Conservation (phyloP, 1,140 invertebrate genomes). For the Drosophila tsacasi region DNA sequence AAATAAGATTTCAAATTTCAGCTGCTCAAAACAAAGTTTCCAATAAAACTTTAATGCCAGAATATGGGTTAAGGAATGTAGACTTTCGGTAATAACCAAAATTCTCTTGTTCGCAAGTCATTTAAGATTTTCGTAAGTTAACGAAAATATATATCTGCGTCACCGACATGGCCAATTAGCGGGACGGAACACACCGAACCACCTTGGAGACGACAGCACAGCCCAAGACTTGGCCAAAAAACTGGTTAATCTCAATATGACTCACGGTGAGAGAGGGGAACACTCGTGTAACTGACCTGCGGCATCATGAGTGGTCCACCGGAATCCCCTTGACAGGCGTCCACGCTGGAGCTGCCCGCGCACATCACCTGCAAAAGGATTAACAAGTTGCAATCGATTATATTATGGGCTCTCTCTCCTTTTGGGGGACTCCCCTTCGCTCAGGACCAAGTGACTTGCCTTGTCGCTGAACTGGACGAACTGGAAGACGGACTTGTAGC, state of each 20-base stretch:
- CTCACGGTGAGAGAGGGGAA: conserved; percentile 16
- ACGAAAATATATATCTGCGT: conserved; percentile 31
- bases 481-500: conserved; percentile 87
- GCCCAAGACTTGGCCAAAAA: conserved; percentile 43
- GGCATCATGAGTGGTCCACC: conserved; percentile 91
- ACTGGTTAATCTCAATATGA: conserved; percentile 53
- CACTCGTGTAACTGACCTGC: conserved; percentile 65
- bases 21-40: background rate
- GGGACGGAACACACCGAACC: conserved; percentile 28
- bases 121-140: conserved; percentile 21
- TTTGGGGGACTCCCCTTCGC: conserved; percentile 9
- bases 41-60: too few relatives aligned
- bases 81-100: background rate
- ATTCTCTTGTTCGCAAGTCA: conserved; percentile 33
- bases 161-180: conserved; percentile 26
- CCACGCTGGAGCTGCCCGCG: conserved; percentile 87
- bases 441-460: conserved; percentile 43
- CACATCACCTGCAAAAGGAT: conserved; percentile 74
- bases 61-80: background rate
- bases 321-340: conserved; percentile 95
- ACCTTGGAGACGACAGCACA: conserved; percentile 41
- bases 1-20: background rate
- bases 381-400: background rate
- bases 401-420: background rate
- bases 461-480: conserved; percentile 76